Evolutionary conservation across 2,888 invertebrate genomes (phyloP), one percentile per base, ranked within the genome.

Genomic region (Cephus pygmeus): DNA sequence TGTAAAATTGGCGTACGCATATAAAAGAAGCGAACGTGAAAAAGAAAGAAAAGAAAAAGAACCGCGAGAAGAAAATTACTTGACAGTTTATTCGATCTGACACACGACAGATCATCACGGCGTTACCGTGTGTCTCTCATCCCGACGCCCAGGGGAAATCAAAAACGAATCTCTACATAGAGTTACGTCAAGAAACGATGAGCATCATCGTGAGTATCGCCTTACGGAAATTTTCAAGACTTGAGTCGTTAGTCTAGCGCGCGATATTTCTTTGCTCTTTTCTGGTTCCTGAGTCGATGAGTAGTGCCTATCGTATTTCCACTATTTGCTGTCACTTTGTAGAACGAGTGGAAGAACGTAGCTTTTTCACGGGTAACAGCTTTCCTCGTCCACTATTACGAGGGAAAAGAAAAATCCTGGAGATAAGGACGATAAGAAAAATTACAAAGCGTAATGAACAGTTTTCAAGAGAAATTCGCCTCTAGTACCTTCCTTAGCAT

Each of bases 61-160:
- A 40, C 15, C 2, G 56, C 56, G 23, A 23, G 23, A 56, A 23
- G 56, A 56, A 23, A 23, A 23, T 56, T 56, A 3, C 12, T 12
- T 71, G 71, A 71, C 71, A 71, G 31, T 71, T 71, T 71, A 71
- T 71, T 71, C 31, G 31, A 34, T 4, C 31, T 71, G 71, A 31
- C 71, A 3, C 12, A 71, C 71, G 71, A 31, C 31, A 15, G 71
- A 12, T 34, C 31, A 34, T 71, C 71, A 11, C 15, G 23, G 15
- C 23, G 31, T 34, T 31, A 71, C 9, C 4, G 3, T 71, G 71
- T 33, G 71, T 9, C 56, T 15, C 56, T 23, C 23, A 56, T 23
- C 56, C 56, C 9, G 23, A 23, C 23, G 33, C 71, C 71, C 31
- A 23, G 0, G 71, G 71, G 71, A 71, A 71, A 71, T 71, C 71